Conservation (phyloP, 2,888 invertebrate genomes). For the Apodemia duryi region DNA sequence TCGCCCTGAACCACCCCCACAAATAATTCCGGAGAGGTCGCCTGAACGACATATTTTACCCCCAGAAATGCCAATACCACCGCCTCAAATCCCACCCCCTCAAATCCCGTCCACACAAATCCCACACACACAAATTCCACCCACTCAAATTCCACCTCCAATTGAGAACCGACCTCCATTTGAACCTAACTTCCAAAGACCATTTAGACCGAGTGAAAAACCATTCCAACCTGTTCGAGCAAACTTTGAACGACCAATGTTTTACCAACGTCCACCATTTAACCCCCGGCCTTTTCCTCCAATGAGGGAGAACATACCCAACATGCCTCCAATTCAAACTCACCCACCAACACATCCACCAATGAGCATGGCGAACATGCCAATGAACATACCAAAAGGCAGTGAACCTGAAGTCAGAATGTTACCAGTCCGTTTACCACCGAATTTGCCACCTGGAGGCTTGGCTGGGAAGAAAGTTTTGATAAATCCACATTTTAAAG, state of each 20-base stretch:
- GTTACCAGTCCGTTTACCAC: conserved; percentile 58
- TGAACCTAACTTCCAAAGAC: conserved; percentile 35
- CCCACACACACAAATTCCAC: conserved; percentile 2
- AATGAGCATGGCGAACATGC: conserved; percentile 30
- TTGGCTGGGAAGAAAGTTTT: conserved; percentile 80
- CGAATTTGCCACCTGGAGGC: conserved; percentile 53
- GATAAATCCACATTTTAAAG: conserved; percentile 84
- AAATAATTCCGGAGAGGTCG: conserved; percentile 32
- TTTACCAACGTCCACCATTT: conserved; percentile 39
- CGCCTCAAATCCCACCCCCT: conserved; percentile 24
- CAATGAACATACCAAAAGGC: conserved; percentile 29
- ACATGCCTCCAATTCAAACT: conserved; percentile 50
- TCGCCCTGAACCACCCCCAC: conserved; percentile 30
- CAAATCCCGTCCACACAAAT: conserved; percentile 15
- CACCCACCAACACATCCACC: conserved; percentile 47
- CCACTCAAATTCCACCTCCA: conserved; percentile 19
- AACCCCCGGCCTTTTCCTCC: conserved; percentile 45
- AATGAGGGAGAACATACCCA: conserved; percentile 47
- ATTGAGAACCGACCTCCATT: conserved; percentile 23
- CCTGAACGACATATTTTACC: conserved; percentile 33
- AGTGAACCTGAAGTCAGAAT: conserved; percentile 62
- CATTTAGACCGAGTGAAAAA: conserved; percentile 39
- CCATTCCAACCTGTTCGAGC: conserved; percentile 37
- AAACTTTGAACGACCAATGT: conserved; percentile 47
- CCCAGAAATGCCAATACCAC: conserved; percentile 32